These are phyloP conservation scores for Pachycephala philippinensis DNA, from an alignment of 2,113 vertebrate species.

Conservation along the genomic window DNA sequence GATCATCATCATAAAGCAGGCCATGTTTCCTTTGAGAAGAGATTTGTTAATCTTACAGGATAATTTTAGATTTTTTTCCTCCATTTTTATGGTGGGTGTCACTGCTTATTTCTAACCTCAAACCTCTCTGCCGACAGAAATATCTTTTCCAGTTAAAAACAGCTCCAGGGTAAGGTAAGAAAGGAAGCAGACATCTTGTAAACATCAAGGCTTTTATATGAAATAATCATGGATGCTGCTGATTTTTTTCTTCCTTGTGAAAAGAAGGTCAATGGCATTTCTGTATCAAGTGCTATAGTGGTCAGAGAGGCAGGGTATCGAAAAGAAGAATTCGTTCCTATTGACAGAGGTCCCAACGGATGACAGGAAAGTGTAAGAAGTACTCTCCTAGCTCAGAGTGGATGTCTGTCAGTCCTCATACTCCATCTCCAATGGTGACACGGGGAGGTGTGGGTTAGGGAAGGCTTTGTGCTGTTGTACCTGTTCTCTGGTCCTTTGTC, in stretches of 20 bases:
- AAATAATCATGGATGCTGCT: not conserved
- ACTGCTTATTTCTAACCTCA: not conserved
- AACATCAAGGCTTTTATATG: not conserved
- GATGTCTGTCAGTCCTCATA: fast-evolving
- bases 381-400: not conserved
- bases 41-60: not conserved
- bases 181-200: not conserved
- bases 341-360: not conserved
- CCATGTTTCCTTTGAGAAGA: not conserved
- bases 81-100: fast-evolving
- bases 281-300: not conserved
- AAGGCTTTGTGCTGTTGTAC: not conserved
- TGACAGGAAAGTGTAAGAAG: not conserved
- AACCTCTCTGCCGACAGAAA: not conserved
- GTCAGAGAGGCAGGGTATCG: not conserved
- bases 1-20: not conserved
- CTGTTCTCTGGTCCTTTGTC: not conserved
- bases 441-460: not conserved
- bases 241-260: not conserved
- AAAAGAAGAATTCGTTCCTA: not conserved
- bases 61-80: not conserved
- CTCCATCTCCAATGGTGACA: fast-evolving
- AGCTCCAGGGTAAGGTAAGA: not conserved
- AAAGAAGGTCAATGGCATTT: not conserved
- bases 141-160: not conserved